Conservation (phyloP, 2,888 invertebrate genomes). For the Aplocera efformata region DNA sequence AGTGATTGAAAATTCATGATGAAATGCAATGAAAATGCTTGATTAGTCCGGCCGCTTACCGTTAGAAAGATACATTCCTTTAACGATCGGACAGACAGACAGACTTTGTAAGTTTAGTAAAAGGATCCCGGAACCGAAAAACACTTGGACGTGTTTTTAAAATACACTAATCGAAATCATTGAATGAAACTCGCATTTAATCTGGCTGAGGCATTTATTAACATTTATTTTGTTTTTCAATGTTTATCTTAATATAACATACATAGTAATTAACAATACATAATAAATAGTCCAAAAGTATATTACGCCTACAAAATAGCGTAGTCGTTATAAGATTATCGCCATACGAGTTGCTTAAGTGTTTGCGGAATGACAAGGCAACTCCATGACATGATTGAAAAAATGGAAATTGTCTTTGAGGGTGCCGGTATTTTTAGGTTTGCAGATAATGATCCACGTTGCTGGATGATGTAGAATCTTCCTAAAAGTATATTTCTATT, state of each 20-base stretch:
- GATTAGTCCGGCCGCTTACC: too few relatives aligned
- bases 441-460: not conserved
- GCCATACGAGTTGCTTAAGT: constrained; percentile 74
- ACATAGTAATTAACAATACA: constrained; percentile 81
- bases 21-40: too few relatives aligned
- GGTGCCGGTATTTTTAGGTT: constrained; percentile 19
- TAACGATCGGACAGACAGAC: too few relatives aligned
- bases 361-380: constrained; percentile 64
- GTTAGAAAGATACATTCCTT: too few relatives aligned
- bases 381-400: constrained; percentile 65
- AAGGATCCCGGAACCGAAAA: too few relatives aligned
- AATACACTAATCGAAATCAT: too few relatives aligned
- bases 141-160: too few relatives aligned
- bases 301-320: constrained; percentile 81
- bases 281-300: constrained; percentile 82
- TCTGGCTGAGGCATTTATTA: constrained; percentile 82
- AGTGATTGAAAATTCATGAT: too few relatives aligned
- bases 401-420: constrained; percentile 62
- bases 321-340: constrained; percentile 80
- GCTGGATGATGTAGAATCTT: too few relatives aligned
- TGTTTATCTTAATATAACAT: constrained; percentile 80
- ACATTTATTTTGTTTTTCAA: constrained; percentile 78
- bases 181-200: constrained; percentile 55
- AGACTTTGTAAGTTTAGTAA: too few relatives aligned
- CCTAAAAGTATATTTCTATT: not conserved